phyloP scores from a whole-genome alignment of 2,797 vertebrate genomes.

The Acropternis orthonyx region DNA sequence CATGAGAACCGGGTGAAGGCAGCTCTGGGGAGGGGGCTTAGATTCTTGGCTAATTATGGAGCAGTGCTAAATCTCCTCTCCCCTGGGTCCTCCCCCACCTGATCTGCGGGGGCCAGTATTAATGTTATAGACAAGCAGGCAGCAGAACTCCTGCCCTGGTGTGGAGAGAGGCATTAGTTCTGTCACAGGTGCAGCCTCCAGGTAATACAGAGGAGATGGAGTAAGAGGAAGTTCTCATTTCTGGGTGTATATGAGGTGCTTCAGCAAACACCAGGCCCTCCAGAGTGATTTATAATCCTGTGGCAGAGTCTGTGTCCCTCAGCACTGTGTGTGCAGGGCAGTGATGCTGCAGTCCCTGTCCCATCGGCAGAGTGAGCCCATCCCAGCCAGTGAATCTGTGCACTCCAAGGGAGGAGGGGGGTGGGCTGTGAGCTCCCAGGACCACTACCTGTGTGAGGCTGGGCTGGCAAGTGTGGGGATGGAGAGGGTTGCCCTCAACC shows the following conservation, averaged over 20 bases:
- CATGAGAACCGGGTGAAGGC: background rate
- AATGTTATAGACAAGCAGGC: constrained; percentile 31
- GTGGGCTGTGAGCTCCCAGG: background rate
- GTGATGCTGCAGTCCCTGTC: rapidly evolving
- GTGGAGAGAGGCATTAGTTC: background rate
- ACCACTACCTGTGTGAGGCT: rapidly evolving
- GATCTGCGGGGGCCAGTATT: background rate
- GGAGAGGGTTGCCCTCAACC: background rate
- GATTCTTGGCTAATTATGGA: constrained; percentile 39
- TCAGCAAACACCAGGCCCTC: background rate
- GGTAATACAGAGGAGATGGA: constrained; percentile 16
- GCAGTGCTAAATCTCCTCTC: background rate
- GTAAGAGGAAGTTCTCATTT: background rate
- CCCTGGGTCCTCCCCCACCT: background rate
- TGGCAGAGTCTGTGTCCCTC: background rate
- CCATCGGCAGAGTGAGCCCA: background rate
- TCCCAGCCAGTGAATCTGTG: rapidly evolving
- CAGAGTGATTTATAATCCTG: background rate
- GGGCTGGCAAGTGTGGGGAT: rapidly evolving
- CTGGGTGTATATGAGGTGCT: constrained; percentile 3
- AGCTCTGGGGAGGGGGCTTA: constrained; percentile 32
- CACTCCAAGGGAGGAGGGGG: background rate
- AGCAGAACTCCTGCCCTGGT: background rate
- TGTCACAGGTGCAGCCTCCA: constrained; percentile 5
- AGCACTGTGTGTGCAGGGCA: background rate